Percentiles rank a stretch among this genome's conserved stretches.
Evolutionary conservation across 2,797 vertebrate species (phyloP).

Genomic region (Threskiornis aethiopicus): DNA sequence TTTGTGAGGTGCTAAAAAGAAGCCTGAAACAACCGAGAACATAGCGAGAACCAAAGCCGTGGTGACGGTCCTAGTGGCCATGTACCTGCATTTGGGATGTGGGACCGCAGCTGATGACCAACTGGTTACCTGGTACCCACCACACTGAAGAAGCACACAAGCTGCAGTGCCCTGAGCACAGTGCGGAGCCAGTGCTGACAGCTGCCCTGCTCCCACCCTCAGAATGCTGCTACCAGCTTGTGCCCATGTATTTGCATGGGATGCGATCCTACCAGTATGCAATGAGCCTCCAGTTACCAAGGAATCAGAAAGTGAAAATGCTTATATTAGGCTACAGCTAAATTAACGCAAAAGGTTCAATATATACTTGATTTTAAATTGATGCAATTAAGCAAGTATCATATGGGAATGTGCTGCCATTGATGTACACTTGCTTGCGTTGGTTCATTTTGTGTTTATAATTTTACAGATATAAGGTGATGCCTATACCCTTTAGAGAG

Average conservation of each 20-base stretch:
- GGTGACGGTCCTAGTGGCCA: neutral
- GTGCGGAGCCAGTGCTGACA: neutral
- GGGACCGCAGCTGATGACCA: neutral
- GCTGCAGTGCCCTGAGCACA: neutral
- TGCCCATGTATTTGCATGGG: neutral
- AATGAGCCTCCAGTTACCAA: neutral
- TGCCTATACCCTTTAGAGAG: neutral
- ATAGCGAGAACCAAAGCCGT: accelerated
- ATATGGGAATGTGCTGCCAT: neutral
- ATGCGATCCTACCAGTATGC: accelerated
- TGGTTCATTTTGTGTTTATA: neutral
- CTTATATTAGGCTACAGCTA: neutral
- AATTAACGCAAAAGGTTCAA: neutral
- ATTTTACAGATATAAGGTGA: neutral
- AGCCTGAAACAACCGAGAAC: neutral
- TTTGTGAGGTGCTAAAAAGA: neutral
- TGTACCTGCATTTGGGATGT: neutral
- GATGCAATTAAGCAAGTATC: neutral
- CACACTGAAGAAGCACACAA: neutral
- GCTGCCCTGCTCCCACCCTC: neutral
- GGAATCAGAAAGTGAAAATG: neutral
- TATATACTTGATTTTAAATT: neutral
- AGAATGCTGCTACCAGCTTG: neutral
- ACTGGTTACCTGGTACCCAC: neutral
- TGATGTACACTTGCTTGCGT: neutral